Base-by-base conservation (phyloP, 2,888 invertebrate species). In the Drosophila mercatorum region DNA sequence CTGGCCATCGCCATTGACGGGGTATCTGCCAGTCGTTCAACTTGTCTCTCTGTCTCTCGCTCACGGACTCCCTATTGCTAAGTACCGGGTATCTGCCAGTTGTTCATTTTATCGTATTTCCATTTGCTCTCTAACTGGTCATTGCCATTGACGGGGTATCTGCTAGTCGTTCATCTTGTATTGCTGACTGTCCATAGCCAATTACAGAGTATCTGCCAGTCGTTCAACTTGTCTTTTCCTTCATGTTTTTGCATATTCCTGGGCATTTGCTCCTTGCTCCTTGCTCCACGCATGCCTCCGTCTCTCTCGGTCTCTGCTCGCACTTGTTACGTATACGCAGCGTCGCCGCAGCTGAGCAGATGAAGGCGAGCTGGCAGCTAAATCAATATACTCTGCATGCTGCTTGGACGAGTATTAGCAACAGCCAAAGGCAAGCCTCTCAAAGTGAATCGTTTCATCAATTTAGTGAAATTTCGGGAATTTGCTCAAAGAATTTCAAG, bases 211-310 rank as follows among this genome's bases (percentile, higher is more conserved):
- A 22, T 22, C 22, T 22, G 22, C 22, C 22, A 22, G 22, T 22
- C 22, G 22, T 22, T 22, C 22, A 22, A 22, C 22, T 22, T 2
- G 22, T 22, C 22, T 22, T 22, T 22, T 2, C 17, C 11, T 5
- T 31, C 38, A 69, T 81, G 68, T 51, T 51, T 66, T 67, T 68
- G 69, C 80, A 80, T 86, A 83, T 69, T 83, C 57, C 52, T 34
- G 67, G 66, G 52, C 51, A 72, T 59, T 63, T 61, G 43, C 12
- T 17, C 17, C 17, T 17, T 17, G 17, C 17, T 17, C 17, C 17
- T 14, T 44, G 49, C n/a, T 31, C 34, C 51, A 17, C 31, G 31
- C 31, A 17, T 31, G 31, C 5, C n/a, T n/a, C 5, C n/a, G 0
- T 17, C 34, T 22, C 51, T 11, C 22, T 10, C 11, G 36, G 8